Evolutionary conservation across 1,140 invertebrate genomes (phyloP).

Genomic region (Leptopilina clavipes): DNA sequence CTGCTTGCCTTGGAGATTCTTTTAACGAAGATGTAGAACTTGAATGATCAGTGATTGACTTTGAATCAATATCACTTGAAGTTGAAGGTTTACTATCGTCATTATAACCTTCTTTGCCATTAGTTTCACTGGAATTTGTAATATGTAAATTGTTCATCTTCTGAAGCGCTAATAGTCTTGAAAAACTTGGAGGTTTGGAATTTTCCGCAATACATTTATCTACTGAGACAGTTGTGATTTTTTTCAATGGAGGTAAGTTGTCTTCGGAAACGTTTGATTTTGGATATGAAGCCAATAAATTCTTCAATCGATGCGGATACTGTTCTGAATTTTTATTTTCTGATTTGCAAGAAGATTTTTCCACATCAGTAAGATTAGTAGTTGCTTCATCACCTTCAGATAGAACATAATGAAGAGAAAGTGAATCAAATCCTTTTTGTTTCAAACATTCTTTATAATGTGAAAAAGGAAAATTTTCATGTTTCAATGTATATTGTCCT

Average conservation of each 20-base stretch:
- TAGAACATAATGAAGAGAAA: neutral
- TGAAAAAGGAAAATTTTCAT: slow-evolving; percentile 49
- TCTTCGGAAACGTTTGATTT: neutral
- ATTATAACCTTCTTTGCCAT: too few relatives aligned
- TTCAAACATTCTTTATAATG: slow-evolving; percentile 41
- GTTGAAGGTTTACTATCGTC: neutral
- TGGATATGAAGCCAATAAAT: too few relatives aligned
- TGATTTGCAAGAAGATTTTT: neutral
- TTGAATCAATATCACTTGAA: too few relatives aligned
- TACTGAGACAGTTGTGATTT: neutral
- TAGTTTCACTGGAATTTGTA: neutral
- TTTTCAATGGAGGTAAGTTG: neutral
- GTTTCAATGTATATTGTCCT: slow-evolving; percentile 50
- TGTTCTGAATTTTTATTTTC: neutral
- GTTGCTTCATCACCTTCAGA: neutral
- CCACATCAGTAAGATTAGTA: neutral
- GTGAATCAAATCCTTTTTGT: slow-evolving; percentile 3
- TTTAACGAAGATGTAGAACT: neutral
- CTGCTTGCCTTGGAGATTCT: neutral
- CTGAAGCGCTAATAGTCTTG: neutral
- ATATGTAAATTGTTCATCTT: neutral
- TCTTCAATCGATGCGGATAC: too few relatives aligned
- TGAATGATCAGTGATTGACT: neutral
- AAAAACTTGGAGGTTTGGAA: neutral
- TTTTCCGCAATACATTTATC: neutral